A percentile compares a stretch with the other conserved stretches of the same genome.
phyloP scores from a whole-genome alignment of 2,888 invertebrate genomes.

The Chamaedrilus cognettii region DNA sequence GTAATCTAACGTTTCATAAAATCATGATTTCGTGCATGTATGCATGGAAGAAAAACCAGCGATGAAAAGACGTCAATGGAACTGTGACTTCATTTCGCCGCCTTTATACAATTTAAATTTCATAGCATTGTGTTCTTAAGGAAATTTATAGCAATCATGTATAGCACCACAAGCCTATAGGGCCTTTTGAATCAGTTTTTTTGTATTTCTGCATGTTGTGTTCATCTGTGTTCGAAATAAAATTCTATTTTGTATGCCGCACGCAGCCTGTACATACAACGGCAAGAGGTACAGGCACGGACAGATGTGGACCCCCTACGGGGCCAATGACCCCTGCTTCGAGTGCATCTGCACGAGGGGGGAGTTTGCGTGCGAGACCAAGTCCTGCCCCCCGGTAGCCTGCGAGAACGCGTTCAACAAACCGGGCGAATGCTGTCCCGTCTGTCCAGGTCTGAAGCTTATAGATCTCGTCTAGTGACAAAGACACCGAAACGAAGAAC shows the following conservation, averaged over 20 bases:
- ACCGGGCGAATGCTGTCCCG: conserved; percentile 33
- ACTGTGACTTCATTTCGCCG: too few relatives aligned
- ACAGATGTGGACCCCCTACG: conserved; percentile 34
- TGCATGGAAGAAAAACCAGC: too few relatives aligned
- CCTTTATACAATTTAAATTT: too few relatives aligned
- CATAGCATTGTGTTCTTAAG: too few relatives aligned
- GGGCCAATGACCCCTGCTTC: conserved; percentile 34
- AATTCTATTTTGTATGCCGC: not conserved
- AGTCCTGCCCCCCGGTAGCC: conserved; percentile 16
- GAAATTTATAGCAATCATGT: too few relatives aligned
- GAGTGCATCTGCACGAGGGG: conserved; percentile 32
- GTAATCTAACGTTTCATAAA: too few relatives aligned
- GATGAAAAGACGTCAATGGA: too few relatives aligned
- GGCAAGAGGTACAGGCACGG: conserved; percentile 27
- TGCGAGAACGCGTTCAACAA: conserved; percentile 32
- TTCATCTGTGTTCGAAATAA: too few relatives aligned
- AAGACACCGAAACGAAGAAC: not conserved
- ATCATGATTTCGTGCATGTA: too few relatives aligned
- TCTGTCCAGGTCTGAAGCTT: conserved; percentile 33
- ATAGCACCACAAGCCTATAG: too few relatives aligned
- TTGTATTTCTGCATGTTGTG: too few relatives aligned
- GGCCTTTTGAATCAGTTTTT: too few relatives aligned
- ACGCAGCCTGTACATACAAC: conserved; percentile 30
- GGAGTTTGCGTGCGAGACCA: conserved; percentile 27
- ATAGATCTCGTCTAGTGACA: not conserved